A percentile compares a stretch with the other conserved stretches of the same genome.
Conservation (phyloP, 1,140 invertebrate genomes). For the Zelostemma sp. region DNA sequence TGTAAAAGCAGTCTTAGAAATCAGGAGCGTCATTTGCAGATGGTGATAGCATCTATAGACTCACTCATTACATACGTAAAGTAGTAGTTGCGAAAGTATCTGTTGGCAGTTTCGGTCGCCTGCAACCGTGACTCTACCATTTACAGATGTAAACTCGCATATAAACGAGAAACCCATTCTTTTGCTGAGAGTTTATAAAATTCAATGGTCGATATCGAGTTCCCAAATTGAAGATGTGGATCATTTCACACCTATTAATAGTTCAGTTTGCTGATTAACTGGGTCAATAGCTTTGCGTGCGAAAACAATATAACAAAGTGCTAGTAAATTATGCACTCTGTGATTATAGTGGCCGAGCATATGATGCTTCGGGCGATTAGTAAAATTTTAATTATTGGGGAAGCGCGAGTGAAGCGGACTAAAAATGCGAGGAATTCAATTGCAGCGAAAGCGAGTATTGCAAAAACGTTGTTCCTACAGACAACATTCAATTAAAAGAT, state of each 20-base stretch:
- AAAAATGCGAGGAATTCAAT: no score
- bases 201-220: no score
- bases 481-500: no score
- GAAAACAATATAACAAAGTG: slow-evolving; percentile 3
- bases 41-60: slow-evolving; percentile 1
- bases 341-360: no score
- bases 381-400: no score
- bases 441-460: no score
- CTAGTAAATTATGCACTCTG: not conserved
- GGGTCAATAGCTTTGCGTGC: not conserved
- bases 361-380: no score
- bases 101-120: not conserved
- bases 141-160: no score
- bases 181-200: not conserved
- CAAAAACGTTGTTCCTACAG: no score
- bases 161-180: not conserved
- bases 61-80: not conserved
- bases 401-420: no score
- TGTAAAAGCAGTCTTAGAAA: slow-evolving; percentile 2
- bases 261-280: not conserved
- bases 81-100: not conserved
- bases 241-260: not conserved
- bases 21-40: slow-evolving; percentile 2
- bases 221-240: not conserved
- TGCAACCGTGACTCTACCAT: not conserved